A percentile compares a stretch with the other conserved stretches of the same genome.
These are phyloP conservation scores for Vireo altiloquus DNA, from an alignment of 2,113 vertebrate species.

Conservation along the genomic window DNA sequence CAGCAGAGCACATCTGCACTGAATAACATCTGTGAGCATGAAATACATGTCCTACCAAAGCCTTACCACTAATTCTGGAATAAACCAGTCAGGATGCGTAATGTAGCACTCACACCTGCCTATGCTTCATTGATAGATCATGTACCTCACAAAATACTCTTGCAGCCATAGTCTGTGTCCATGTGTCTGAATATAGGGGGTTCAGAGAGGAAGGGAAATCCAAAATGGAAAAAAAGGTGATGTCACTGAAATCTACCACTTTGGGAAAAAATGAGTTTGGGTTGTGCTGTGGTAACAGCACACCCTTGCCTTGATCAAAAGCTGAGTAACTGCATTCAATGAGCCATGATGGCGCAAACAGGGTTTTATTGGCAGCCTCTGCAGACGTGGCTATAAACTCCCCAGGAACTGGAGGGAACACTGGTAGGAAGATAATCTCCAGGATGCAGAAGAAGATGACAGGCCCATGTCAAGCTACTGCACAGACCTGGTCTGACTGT, in stretches of 20 bases:
- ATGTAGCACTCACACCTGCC: neutral
- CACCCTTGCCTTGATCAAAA: neutral
- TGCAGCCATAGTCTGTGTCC: neutral
- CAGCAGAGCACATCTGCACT: neutral
- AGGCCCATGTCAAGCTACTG: neutral
- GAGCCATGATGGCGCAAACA: neutral
- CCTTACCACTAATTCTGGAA: neutral
- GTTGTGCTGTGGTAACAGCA: neutral
- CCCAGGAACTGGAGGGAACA: fast-evolving
- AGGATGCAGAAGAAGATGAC: neutral
- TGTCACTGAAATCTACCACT: too few species aligned
- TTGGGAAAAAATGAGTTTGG: neutral
- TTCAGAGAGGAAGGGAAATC: neutral
- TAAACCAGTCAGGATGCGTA: neutral
- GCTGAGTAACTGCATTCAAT: neutral
- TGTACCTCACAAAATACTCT: neutral
- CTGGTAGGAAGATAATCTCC: neutral
- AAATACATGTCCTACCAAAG: neutral
- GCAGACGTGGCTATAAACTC: neutral
- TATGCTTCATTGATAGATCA: neutral
- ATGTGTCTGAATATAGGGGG: neutral
- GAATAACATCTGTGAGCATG: neutral
- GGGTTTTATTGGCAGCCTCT: neutral
- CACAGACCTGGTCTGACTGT: neutral
- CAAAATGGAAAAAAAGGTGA: neutral